Conservation (phyloP, 2,888 invertebrate species). For the Cheilosia vernalis region DNA sequence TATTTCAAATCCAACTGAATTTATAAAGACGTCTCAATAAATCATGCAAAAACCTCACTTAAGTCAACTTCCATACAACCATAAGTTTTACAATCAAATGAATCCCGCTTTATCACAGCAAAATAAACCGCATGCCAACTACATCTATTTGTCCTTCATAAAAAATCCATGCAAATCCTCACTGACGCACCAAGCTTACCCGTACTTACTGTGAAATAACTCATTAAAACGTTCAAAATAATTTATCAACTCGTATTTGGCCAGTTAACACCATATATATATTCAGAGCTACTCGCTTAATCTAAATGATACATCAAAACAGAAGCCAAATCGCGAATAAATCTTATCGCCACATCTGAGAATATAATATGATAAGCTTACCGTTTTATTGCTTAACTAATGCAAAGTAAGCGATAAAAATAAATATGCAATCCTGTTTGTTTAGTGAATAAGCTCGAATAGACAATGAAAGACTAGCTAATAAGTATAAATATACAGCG, state of each 20-base stretch:
- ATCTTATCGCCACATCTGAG: slow-evolving; percentile 7
- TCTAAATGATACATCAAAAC: neutral
- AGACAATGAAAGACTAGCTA: neutral
- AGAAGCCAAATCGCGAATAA: neutral
- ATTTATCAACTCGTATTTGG: neutral
- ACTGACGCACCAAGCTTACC: too few relatives aligned
- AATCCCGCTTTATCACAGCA: too few relatives aligned
- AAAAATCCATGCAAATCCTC: too few relatives aligned
- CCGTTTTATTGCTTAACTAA: slow-evolving; percentile 1
- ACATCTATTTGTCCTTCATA: too few relatives aligned
- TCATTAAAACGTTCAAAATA: neutral
- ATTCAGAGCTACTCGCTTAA: neutral
- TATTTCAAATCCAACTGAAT: too few relatives aligned
- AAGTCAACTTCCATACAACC: too few relatives aligned
- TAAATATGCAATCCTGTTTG: slow-evolving; percentile 7
- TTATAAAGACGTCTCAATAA: too few relatives aligned
- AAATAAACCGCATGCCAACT: too few relatives aligned
- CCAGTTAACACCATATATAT: neutral
- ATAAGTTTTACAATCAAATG: too few relatives aligned
- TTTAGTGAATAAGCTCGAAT: neutral
- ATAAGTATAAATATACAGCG: too few relatives aligned
- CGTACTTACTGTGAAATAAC: neutral
- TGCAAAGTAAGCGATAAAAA: slow-evolving; percentile 17
- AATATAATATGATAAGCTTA: slow-evolving; percentile 12
- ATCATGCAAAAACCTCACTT: too few relatives aligned